phyloP scores from a whole-genome alignment of 92 coral and sea anemone genomes.

The Paramuricea clavata region DNA sequence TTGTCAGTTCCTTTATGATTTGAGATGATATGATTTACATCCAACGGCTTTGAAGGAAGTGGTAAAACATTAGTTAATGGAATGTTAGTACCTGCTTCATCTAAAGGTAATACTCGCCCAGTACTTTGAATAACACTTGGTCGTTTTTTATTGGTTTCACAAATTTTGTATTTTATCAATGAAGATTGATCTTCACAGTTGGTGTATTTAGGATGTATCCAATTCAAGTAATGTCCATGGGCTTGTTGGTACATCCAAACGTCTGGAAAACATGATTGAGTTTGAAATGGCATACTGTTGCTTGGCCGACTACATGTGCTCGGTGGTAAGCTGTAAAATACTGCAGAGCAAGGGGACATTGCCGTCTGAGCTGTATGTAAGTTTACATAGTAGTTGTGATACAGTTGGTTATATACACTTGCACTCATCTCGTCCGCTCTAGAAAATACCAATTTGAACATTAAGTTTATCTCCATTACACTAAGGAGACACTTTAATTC shows the following conservation, averaged over 20 bases:
- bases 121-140: conserved; percentile 20
- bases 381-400: not conserved
- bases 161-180: not conserved
- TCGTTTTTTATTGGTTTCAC: not conserved
- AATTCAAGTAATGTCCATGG: not conserved
- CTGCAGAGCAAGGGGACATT: not conserved
- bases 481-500: not conserved
- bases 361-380: not conserved
- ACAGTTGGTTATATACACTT: not conserved
- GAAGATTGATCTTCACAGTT: not conserved
- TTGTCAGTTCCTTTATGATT: not conserved
- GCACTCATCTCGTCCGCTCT: not conserved
- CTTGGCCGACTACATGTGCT: not conserved
- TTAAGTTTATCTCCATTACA: not conserved
- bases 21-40: not conserved
- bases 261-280: not conserved
- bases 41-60: not conserved
- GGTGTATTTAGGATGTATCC: not conserved
- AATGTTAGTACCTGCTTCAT: not conserved
- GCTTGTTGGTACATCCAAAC: conserved; percentile 3
- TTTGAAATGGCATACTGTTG: not conserved
- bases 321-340: not conserved
- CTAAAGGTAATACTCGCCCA: conserved; percentile 11
- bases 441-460: not conserved
- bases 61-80: not conserved